Conservation (phyloP, 1,140 invertebrate species). For the Drosophila seguyi region DNA sequence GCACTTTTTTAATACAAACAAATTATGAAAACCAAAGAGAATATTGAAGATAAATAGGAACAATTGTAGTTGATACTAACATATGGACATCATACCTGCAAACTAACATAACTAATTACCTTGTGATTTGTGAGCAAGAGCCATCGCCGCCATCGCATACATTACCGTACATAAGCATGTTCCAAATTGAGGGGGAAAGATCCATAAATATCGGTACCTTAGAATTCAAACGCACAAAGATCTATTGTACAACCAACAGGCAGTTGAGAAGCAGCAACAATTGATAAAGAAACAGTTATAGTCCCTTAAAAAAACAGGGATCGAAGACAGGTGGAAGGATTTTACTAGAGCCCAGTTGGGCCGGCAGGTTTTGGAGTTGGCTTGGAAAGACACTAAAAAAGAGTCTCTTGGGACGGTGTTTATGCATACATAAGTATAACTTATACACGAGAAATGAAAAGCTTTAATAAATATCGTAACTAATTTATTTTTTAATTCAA, state of each 20-base stretch:
- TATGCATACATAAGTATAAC: slow-evolving; percentile 39
- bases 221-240: slow-evolving; percentile 78
- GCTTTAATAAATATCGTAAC: slow-evolving; percentile 75
- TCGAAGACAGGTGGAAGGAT: neutral
- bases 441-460: slow-evolving; percentile 61
- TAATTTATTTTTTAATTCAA: slow-evolving; percentile 69
- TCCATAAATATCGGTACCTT: slow-evolving; percentile 57
- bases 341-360: slow-evolving; percentile 26
- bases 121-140: slow-evolving; percentile 64
- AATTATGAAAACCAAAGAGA: slow-evolving; percentile 34
- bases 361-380: slow-evolving; percentile 4
- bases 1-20: slow-evolving; percentile 73
- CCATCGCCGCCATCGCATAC: slow-evolving; percentile 35
- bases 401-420: neutral
- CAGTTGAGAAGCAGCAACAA: slow-evolving; percentile 20
- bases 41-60: slow-evolving; percentile 44
- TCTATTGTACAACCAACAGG: slow-evolving; percentile 54
- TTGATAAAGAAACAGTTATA: slow-evolving; percentile 11
- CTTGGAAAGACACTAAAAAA: neutral
- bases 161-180: slow-evolving; percentile 43
- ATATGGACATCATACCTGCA: slow-evolving; percentile 20
- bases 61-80: slow-evolving; percentile 53
- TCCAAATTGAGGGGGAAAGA: slow-evolving; percentile 48
- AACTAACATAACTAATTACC: slow-evolving; percentile 45
- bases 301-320: slow-evolving; percentile 8